phyloP scores from a whole-genome alignment of 2,888 invertebrate genomes.

The Nasonovia ribisnigri region DNA sequence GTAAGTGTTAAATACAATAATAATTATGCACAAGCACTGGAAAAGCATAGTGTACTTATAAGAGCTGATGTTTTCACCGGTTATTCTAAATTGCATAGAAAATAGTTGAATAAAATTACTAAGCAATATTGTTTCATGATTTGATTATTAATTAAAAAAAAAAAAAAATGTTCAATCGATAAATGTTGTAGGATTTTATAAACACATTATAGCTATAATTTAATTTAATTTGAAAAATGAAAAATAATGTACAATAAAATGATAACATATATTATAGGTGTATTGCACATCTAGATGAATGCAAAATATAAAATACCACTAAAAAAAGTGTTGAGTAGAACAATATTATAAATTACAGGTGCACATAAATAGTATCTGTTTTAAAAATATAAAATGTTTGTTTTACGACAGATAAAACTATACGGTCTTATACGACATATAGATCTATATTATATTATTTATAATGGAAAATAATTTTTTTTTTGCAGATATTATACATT shows the following conservation, averaged over 20 bases:
- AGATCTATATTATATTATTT: background rate
- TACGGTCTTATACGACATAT: background rate
- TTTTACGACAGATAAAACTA: background rate
- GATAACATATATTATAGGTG: background rate
- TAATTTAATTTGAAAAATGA: background rate
- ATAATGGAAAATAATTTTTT: background rate
- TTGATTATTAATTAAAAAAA: no score
- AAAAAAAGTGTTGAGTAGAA: background rate
- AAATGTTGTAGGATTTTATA: background rate
- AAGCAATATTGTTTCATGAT: background rate
- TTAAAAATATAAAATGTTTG: background rate
- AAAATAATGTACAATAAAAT: background rate
- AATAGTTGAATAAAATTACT: background rate
- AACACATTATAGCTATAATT: background rate
- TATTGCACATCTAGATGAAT: background rate
- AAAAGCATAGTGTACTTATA: background rate
- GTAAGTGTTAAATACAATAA: background rate
- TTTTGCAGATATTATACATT: background rate
- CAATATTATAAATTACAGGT: background rate
- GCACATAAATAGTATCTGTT: background rate
- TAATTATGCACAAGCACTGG: background rate
- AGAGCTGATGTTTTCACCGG: background rate
- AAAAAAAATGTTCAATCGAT: background rate
- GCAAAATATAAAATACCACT: background rate
- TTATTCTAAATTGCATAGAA: background rate